Conservation (phyloP, 1,140 invertebrate species). For the Bombus superbus region DNA sequence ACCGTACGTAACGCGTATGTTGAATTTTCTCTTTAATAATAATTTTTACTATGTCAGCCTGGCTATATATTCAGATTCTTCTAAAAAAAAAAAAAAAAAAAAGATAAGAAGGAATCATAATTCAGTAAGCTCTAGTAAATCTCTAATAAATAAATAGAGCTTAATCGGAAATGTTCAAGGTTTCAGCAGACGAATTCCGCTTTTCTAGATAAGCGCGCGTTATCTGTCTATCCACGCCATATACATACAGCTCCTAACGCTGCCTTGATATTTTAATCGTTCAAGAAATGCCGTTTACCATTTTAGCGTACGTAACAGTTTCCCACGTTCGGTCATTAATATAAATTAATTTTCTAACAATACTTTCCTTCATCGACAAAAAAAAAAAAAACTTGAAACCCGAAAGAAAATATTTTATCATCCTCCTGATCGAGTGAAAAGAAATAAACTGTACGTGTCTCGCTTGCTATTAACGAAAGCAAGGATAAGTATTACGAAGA, state of each 20-base stretch:
- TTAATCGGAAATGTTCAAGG: not conserved
- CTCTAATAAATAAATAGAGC: not conserved
- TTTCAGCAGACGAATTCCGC: not conserved
- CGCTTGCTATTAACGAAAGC: not conserved
- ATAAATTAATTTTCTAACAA: not conserved
- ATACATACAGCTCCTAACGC: not conserved
- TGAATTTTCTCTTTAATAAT: no score
- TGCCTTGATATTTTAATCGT: not conserved
- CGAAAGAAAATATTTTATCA: not conserved
- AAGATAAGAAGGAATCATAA: not conserved
- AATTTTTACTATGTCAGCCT: no score
- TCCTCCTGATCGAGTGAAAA: not conserved
- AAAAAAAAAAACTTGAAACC: not conserved
- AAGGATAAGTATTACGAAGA: not conserved
- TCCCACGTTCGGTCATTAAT: not conserved
- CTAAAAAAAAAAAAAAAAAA: not conserved
- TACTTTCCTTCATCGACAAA: no score
- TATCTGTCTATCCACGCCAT: constrained; percentile 14
- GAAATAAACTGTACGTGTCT: not conserved
- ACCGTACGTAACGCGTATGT: no score
- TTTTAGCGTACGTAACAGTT: no score
- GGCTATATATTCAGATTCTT: not conserved
- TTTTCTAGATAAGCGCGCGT: constrained; percentile 34
- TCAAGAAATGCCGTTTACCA: not conserved
- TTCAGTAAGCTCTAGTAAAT: not conserved